Evolutionary conservation across 2,113 vertebrate genomes (phyloP).

Genomic region (Macrotus californicus): DNA sequence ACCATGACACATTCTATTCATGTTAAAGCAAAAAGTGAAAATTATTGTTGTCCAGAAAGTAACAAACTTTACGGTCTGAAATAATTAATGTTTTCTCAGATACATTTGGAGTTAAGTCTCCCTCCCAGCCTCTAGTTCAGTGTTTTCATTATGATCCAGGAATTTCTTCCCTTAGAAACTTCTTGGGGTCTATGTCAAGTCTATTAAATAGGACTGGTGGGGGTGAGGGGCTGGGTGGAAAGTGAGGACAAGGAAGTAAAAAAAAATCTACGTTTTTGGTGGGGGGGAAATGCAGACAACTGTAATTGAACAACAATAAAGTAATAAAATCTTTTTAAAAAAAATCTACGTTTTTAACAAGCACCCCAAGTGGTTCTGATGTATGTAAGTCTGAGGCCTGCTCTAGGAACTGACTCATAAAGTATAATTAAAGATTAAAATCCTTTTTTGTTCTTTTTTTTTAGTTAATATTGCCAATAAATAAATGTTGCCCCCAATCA

Average conservation of each 20-base stretch:
- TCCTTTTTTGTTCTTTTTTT: not conserved
- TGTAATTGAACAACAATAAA: no score
- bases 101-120: not conserved
- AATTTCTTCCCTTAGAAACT: not conserved
- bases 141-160: not conserved
- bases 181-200: not conserved
- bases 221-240: not conserved
- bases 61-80: not conserved
- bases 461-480: not conserved
- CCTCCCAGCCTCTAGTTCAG: not conserved
- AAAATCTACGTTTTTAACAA: not conserved
- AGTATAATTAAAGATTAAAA: not conserved
- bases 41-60: not conserved
- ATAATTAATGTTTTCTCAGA: slow-evolving; percentile 14
- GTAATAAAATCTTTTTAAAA: no score
- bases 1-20: not conserved
- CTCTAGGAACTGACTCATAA: not conserved
- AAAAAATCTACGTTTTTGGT: not conserved
- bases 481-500: not conserved
- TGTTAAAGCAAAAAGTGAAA: not conserved
- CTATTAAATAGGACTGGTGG: not conserved
- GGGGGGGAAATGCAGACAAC: no score
- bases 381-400: not conserved
- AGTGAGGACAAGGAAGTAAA: not conserved
- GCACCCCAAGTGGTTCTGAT: not conserved